These are phyloP conservation scores for Stomatorhinus ivindoensis DNA, from an alignment of 2,113 vertebrate species.

Conservation along the genomic window DNA sequence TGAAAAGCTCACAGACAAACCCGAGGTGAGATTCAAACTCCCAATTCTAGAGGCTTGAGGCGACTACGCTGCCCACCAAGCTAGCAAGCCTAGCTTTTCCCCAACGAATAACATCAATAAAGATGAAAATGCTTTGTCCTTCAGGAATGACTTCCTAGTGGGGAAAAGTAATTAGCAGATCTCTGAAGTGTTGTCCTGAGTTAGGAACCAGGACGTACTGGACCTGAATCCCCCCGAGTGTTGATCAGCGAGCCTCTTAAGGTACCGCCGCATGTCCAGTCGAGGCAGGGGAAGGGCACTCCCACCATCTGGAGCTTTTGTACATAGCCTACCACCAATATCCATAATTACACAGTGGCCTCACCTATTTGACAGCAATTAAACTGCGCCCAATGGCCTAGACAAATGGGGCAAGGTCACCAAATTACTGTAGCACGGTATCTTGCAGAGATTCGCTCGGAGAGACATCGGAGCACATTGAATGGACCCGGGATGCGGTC, in stretches of 20 bases:
- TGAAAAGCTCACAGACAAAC: not conserved
- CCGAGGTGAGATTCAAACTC: not conserved
- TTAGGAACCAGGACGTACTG: not conserved
- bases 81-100: not conserved
- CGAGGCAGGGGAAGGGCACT: not conserved
- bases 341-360: conserved; percentile 5
- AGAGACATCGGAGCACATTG: not conserved
- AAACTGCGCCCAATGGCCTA: not conserved
- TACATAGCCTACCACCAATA: not conserved
- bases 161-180: not conserved
- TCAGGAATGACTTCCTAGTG: not conserved
- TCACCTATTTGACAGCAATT: conserved; percentile 2
- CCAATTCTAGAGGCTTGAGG: not conserved
- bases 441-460: not conserved
- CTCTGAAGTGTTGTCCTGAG: not conserved
- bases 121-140: not conserved
- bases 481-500: not conserved
- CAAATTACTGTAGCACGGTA: not conserved
- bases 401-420: not conserved
- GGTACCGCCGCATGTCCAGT: not conserved
- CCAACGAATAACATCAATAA: not conserved
- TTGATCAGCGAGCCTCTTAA: not conserved
- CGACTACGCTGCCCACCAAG: not conserved
- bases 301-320: not conserved
- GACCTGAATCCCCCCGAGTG: not conserved